Evolutionary conservation across 2,113 vertebrate species (phyloP), one percentile per base, ranked within the genome.

Genomic region (Serinus canaria): DNA sequence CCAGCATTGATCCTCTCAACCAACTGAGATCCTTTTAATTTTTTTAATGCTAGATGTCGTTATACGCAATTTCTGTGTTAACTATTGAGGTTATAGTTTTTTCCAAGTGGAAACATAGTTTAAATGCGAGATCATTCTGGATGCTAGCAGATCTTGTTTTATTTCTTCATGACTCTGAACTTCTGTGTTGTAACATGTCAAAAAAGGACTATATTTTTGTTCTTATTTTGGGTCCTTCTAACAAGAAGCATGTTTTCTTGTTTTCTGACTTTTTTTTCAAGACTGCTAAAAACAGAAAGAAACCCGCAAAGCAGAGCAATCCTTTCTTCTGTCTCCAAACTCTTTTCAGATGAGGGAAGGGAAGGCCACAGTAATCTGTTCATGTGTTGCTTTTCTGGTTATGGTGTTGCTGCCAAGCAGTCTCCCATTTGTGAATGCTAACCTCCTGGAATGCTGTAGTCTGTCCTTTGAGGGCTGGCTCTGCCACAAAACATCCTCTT

Each of bases 281-380:
- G 58, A 69, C 31, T 76, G 41, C 67, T 92, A 53, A 92, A 88
- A 88, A 17, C 35, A 88, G 82, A 75, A 70, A 44, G 15, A 90
- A 85, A 59, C 15, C 21, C 21, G 0, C 58, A 49, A 56, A 88
- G 46, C 59, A 80, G 37, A 89, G 63, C 50, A 80, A 21, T 69
- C 21, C 41, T 89, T 95, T 93, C 28, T 95, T 95, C 63, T 86
- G 30, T 43, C 53, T 86, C 76, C 50, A 62, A 14, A 49, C 41
- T 41, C 62, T 47, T 75, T 80, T 37, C 72, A 80, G 31, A 46
- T 44, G 67, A 72, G 53, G 62, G 52, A 78, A 62, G 31, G 56
- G 66, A 79, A 79, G 47, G 83, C 83, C 63, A n/a, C 79, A 88
- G 53, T 56, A 82, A 94, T 72, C 49, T 76, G 39, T 46, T 39